A percentile compares a stretch with the other conserved stretches of the same genome.
Evolutionary conservation across 1,140 invertebrate genomes (phyloP).

Genomic region (Cydia amplana): DNA sequence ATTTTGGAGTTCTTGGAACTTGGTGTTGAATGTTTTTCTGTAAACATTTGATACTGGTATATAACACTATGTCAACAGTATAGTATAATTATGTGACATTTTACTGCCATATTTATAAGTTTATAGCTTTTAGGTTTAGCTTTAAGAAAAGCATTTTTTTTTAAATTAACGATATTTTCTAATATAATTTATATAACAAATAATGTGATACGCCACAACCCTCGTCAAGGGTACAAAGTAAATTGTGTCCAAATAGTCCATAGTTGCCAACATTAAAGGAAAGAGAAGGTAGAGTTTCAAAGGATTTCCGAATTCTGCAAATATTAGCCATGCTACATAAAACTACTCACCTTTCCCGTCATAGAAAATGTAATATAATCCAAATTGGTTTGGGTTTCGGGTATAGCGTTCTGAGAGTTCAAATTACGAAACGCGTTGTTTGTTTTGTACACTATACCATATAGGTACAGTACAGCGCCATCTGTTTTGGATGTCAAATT

Average conservation of each 20-base stretch:
- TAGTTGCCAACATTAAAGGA: not conserved
- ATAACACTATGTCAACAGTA: too few relatives aligned
- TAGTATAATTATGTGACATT: too few relatives aligned
- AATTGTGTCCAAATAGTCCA: not conserved
- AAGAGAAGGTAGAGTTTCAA: not conserved
- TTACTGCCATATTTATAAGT: too few relatives aligned
- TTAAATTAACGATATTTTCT: too few relatives aligned
- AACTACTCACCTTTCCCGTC: not conserved
- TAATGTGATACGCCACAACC: too few relatives aligned
- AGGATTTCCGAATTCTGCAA: constrained; percentile 3
- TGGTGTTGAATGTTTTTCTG: not conserved
- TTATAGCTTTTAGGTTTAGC: too few relatives aligned
- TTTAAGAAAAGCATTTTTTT: too few relatives aligned
- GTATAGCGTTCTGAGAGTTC: not conserved
- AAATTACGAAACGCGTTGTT: constrained; percentile 13
- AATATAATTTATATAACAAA: too few relatives aligned
- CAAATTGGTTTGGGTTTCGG: constrained; percentile 13
- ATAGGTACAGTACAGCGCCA: too few relatives aligned
- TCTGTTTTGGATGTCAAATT: too few relatives aligned
- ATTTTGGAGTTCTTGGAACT: not conserved
- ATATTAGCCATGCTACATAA: constrained; percentile 13
- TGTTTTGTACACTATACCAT: not conserved
- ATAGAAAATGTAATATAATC: constrained; percentile 18
- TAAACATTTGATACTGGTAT: not conserved
- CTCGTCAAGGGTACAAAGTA: too few relatives aligned